phyloP scores from a whole-genome alignment of 2,113 vertebrate species.

The Etheostoma cragini region DNA sequence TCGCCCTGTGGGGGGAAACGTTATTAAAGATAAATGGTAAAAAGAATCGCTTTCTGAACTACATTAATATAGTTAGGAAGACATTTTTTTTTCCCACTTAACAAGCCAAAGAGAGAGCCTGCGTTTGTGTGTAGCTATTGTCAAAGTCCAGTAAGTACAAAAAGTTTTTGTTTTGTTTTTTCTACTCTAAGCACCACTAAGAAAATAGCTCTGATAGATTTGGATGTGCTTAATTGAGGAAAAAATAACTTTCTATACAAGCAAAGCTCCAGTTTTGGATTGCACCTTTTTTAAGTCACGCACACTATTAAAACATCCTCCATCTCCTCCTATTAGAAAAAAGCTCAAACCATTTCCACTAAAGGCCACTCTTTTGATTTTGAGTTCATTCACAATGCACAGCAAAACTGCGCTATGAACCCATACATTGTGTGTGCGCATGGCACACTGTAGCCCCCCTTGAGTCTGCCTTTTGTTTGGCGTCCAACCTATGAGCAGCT shows the following conservation, averaged over 20 bases:
- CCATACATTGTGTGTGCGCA: neutral
- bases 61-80: neutral
- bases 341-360: neutral
- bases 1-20: too few species aligned
- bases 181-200: neutral
- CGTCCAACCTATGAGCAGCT: constrained; percentile 33
- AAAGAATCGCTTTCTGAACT: neutral
- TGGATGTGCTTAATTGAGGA: constrained; percentile 2
- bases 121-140: neutral
- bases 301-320: constrained; percentile 19
- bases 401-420: constrained; percentile 32
- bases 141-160: neutral
- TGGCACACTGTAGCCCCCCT: neutral
- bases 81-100: too few species aligned
- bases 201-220: constrained; percentile 27
- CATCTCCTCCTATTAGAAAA: neutral
- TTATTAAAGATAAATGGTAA: too few species aligned
- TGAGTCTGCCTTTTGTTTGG: constrained; percentile 46
- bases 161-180: neutral
- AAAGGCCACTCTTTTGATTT: constrained; percentile 26
- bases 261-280: constrained; percentile 1
- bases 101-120: neutral
- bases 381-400: neutral
- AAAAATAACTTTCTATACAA: neutral
- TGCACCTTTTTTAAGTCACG: constrained; percentile 17